Conservation (phyloP, 2,888 invertebrate genomes). For the Leptinotarsa rubiginosa region DNA sequence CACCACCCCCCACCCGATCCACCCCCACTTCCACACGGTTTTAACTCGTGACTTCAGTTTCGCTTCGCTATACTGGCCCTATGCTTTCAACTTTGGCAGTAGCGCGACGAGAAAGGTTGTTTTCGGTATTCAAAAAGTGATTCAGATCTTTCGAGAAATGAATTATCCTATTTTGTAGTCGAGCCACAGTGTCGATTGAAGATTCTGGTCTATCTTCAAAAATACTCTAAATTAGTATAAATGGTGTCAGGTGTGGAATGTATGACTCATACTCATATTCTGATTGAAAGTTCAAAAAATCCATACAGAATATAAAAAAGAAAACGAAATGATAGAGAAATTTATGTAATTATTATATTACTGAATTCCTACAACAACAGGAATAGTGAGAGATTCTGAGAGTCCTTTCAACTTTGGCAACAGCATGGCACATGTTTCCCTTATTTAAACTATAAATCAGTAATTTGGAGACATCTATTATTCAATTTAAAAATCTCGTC, state of each 20-base stretch:
- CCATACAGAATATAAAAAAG: not conserved
- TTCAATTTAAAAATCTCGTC: not conserved
- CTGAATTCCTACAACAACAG: too few relatives aligned
- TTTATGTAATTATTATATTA: too few relatives aligned
- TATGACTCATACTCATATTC: not conserved
- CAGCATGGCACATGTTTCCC: too few relatives aligned
- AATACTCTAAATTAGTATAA: too few relatives aligned
- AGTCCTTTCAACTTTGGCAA: too few relatives aligned
- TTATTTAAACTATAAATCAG: not conserved
- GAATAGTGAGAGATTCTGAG: too few relatives aligned
- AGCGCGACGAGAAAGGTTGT: conserved; percentile 9
- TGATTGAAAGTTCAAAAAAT: not conserved
- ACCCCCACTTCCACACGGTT: conserved; percentile 32
- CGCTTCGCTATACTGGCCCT: conserved; percentile 44
- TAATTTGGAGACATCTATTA: not conserved
- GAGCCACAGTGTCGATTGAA: too few relatives aligned
- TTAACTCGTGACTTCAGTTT: conserved; percentile 69
- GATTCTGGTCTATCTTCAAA: not conserved
- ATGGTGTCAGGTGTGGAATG: not conserved
- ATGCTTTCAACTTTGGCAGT: conserved; percentile 39
- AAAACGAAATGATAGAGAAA: not conserved
- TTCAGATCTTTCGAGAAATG: not conserved
- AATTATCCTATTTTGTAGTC: not conserved
- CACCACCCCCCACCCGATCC: conserved; percentile 30
- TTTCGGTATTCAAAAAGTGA: too few relatives aligned